A percentile compares a stretch with the other conserved stretches of the same genome.
Evolutionary conservation across 2,797 vertebrate species (phyloP).

Genomic region (Arrhamphus sclerolepis): DNA sequence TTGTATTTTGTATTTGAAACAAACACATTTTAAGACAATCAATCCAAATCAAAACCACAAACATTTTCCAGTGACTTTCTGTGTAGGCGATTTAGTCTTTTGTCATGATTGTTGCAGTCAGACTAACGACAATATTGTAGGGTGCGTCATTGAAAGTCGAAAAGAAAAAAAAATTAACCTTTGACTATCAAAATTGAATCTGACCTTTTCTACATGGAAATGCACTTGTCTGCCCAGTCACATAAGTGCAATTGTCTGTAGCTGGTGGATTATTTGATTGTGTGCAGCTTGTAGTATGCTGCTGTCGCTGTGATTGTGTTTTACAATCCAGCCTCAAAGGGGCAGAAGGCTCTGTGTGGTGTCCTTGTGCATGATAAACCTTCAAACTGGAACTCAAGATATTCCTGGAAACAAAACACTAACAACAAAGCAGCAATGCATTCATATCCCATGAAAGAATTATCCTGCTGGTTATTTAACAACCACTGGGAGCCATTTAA

Average conservation of each 20-base stretch:
- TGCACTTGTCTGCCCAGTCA: no score
- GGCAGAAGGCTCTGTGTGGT: constrained; percentile 19
- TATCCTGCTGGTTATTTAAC: constrained; percentile 20
- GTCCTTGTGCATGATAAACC: constrained; percentile 38
- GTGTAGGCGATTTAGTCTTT: no score
- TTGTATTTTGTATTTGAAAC: not conserved
- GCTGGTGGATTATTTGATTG: no score
- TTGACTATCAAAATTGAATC: no score
- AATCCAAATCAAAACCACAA: not conserved
- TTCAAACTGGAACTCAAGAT: constrained; percentile 21
- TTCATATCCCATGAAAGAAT: constrained; percentile 9
- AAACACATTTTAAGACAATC: no score
- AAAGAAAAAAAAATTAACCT: no score
- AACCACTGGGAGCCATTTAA: constrained; percentile 8
- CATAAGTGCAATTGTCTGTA: no score
- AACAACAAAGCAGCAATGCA: constrained; percentile 10
- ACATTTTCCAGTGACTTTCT: no score
- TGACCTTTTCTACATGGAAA: not conserved
- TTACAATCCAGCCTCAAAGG: constrained; percentile 13
- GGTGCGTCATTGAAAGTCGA: no score
- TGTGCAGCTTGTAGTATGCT: constrained; percentile 1
- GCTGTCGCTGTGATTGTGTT: constrained; percentile 5
- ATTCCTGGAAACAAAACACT: constrained; percentile 27
- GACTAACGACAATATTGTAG: no score
- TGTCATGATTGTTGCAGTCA: no score